Evolutionary conservation across 2,888 invertebrate species (phyloP).

Genomic region (Drosophila stalkeri): DNA sequence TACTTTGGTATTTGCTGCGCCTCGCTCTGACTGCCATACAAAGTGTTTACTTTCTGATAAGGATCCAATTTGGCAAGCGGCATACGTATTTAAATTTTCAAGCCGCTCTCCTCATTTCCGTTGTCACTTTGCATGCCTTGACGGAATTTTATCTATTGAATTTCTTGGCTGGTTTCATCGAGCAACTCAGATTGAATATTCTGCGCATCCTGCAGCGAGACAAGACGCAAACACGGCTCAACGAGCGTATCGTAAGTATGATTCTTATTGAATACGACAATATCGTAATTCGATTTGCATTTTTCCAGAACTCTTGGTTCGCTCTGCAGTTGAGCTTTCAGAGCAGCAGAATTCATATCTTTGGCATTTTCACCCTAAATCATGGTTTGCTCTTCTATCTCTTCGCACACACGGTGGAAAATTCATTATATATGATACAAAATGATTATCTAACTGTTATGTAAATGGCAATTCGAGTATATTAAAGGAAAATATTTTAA

Average conservation of each 20-base stretch:
- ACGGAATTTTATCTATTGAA: conserved; percentile 22
- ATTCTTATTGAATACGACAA: background rate
- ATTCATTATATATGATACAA: conserved; percentile 24
- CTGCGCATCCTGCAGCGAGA: conserved; percentile 1
- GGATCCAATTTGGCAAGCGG: conserved; percentile 20
- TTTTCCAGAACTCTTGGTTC: background rate
- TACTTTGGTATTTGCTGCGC: conserved; percentile 16
- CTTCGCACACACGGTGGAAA: conserved; percentile 2
- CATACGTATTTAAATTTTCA: background rate
- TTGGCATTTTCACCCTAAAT: conserved; percentile 9
- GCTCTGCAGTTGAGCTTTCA: conserved; percentile 9
- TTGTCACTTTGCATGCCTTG: background rate
- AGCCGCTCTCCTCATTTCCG: background rate
- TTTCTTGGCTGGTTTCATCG: conserved; percentile 4
- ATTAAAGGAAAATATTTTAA: background rate
- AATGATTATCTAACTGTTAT: conserved; percentile 17
- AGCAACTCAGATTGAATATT: background rate
- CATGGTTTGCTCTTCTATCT: background rate
- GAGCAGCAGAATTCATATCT: conserved; percentile 20
- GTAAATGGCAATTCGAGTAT: background rate
- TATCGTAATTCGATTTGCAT: background rate
- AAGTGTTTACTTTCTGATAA: conserved; percentile 21
- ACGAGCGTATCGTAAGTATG: conserved; percentile 19
- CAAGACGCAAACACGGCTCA: background rate
- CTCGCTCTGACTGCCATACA: conserved; percentile 7